These are phyloP conservation scores for Pipistrellus pipistrellus DNA, from an alignment of 2,797 vertebrate genomes.

Conservation along the genomic window DNA sequence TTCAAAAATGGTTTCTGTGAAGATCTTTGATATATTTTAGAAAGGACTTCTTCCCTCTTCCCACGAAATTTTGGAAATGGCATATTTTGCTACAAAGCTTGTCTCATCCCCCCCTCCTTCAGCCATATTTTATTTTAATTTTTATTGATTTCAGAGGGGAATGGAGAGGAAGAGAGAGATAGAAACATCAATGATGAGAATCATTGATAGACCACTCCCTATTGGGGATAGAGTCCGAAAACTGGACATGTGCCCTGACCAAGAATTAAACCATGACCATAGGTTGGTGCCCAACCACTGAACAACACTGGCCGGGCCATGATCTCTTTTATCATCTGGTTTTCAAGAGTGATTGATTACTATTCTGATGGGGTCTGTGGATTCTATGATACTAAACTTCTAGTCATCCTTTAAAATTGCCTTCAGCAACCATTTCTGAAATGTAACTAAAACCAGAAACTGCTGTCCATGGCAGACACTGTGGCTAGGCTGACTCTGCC, in stretches of 20 bases:
- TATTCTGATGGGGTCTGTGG: not conserved
- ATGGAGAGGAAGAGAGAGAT: too few species aligned
- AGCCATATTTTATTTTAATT: not conserved
- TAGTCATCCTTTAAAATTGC: not conserved
- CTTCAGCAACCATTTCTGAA: not conserved
- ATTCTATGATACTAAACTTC: not conserved
- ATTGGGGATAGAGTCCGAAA: too few species aligned
- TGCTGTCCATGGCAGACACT: not conserved
- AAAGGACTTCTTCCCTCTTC: not conserved
- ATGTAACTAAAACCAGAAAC: not conserved
- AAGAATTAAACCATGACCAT: too few species aligned
- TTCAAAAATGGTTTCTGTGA: conserved; percentile 7
- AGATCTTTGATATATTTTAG: not conserved
- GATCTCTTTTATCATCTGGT: not conserved
- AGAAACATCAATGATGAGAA: too few species aligned
- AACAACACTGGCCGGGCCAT: not conserved
- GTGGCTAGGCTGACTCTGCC: not conserved
- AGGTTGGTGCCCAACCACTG: too few species aligned
- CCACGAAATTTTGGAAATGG: not conserved
- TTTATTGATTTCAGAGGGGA: too few species aligned
- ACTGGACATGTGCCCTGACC: too few species aligned
- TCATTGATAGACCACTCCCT: too few species aligned
- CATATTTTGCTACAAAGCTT: conserved; percentile 4
- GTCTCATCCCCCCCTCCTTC: rapidly evolving
- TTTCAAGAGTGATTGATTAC: not conserved